Evolutionary conservation across 2,113 vertebrate genomes (phyloP), one percentile per base, ranked within the genome.

Genomic region (Corythaeola cristata): DNA sequence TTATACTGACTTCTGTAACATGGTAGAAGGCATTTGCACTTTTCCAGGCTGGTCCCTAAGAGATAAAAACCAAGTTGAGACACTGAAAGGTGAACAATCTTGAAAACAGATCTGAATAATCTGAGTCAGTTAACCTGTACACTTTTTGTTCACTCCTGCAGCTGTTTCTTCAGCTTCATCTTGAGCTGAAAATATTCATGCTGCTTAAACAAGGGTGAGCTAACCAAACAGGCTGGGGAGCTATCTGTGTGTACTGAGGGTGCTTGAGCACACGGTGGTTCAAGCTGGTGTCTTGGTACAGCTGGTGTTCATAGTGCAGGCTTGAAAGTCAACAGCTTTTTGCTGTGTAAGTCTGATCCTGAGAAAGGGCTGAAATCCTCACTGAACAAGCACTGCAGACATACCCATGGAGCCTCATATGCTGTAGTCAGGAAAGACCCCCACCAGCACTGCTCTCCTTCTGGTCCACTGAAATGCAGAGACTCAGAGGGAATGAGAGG

Each of bases 401-500:
- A 2, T 12, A 28, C 3, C 12, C 41, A 15, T 11, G 32, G 15
- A 73, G 15, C 5, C 24, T 30, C 64, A 30, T 0, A 0, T 27
- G 14, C 55, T 32, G 39, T 13, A 14, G n/a, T 24, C 17, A 15
- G 62, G 45, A 76, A 60, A 75, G 28, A 35, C 5, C 3, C 15
- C 28, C 32, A n/a, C 18, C 17, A 52, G n/a, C 1, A 2, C 55
- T 63, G 13, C 9, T 62, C 22, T 62, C 11, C 55, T n/a, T 64
- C 32, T 5, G 1, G 6, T 35, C 23, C n/a, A 9, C 32, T 30
- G n/a, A 47, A 80, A 49, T 1, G 0, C 1, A 9, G 49, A 17
- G 17, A 15, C 21, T 23, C 1, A 0, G 41, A 37, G 20, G 15
- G 0, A 53, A 44, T 4, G 14, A 23, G 11, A 74, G 12, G 8